A percentile compares a stretch with the other conserved stretches of the same genome.
These are phyloP conservation scores for Gymnoscelis rufifasciata DNA, from an alignment of 2,888 invertebrate species.

Conservation along the genomic window DNA sequence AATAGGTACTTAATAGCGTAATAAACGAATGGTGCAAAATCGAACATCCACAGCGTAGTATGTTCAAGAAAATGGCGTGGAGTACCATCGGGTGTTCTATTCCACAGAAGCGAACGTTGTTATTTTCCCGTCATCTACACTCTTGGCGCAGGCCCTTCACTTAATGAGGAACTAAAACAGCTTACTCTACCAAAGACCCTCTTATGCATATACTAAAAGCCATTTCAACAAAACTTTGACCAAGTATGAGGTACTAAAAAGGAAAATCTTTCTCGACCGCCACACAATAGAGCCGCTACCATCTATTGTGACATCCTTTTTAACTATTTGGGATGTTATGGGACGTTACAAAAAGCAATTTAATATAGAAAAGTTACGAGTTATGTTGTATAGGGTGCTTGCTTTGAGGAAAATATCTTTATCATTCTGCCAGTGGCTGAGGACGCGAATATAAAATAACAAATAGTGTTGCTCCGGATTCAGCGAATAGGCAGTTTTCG, in stretches of 20 bases:
- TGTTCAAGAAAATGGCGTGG: neutral
- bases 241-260: neutral
- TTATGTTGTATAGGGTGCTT: conserved; percentile 35
- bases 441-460: conserved; percentile 51
- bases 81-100: conserved; percentile 24
- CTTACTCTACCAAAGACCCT: conserved; percentile 33
- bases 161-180: conserved; percentile 33
- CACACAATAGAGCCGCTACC: conserved; percentile 2
- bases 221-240: neutral
- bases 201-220: conserved; percentile 8
- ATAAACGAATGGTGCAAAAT: too few species aligned
- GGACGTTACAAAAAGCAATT: conserved; percentile 35
- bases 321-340: conserved; percentile 25
- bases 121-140: conserved; percentile 35
- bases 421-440: conserved; percentile 41
- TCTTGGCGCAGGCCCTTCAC: conserved; percentile 26
- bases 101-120: conserved; percentile 35
- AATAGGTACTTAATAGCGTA: too few species aligned
- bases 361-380: conserved; percentile 41
- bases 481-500: conserved; percentile 1
- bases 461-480: conserved; percentile 12
- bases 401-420: conserved; percentile 50
- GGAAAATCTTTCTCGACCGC: conserved; percentile 4
- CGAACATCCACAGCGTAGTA: conserved; percentile 1
- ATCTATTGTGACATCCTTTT: conserved; percentile 17